phyloP scores from a whole-genome alignment of 2,113 vertebrate species.

The Otus sunia region DNA sequence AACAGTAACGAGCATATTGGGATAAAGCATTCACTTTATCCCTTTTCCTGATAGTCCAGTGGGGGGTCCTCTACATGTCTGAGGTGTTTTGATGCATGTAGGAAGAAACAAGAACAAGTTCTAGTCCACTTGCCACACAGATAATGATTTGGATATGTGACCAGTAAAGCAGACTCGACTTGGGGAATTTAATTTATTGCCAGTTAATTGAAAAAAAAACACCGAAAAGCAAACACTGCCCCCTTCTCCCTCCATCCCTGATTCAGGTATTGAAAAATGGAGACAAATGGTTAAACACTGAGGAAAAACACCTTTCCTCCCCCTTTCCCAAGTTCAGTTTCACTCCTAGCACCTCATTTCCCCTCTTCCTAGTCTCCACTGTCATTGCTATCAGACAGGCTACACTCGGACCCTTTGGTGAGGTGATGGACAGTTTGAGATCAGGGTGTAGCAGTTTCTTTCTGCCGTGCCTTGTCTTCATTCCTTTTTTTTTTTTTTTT shows the following conservation, averaged over 20 bases:
- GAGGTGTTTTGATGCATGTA: neutral
- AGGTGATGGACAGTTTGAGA: neutral
- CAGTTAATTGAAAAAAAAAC: neutral
- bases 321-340: neutral
- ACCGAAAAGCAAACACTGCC: neutral
- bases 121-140: neutral
- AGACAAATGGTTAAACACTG: neutral
- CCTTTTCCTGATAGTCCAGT: neutral
- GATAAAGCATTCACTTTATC: neutral
- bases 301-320: neutral
- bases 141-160: neutral
- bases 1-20: neutral
- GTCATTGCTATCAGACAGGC: no score
- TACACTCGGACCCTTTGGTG: neutral
- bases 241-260: no score
- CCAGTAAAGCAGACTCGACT: rapidly evolving
- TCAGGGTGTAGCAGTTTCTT: neutral
- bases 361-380: rapidly evolving
- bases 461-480: neutral
- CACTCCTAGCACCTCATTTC: neutral
- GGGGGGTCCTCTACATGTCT: rapidly evolving
- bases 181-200: neutral
- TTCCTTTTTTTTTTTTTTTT: neutral
- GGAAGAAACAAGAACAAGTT: neutral
- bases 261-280: neutral